Evolutionary conservation across 2,113 vertebrate species (phyloP), one percentile per base, ranked within the genome.

Genomic region (Cyprinus carpio): DNA sequence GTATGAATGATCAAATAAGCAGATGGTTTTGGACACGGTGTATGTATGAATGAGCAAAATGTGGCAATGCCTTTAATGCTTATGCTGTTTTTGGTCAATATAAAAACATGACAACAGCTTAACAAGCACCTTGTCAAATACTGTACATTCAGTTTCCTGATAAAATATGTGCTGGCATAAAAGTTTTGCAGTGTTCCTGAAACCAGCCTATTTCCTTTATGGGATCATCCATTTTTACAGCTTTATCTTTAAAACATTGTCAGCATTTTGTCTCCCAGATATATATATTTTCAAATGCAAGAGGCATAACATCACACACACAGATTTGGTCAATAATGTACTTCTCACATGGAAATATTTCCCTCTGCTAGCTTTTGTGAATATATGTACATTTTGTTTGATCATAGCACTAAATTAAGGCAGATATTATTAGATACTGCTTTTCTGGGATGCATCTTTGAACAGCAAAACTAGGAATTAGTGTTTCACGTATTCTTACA

Each of bases 171-270:
- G 75, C 27, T 23, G 10, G 12, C 16, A 15, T 85, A 60, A 25
- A 46, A 11, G 40, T 43, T 43, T 43, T 2, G 1, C 40, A 43
- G 25, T 7, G 3, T 62, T 31, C 46, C 46, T 49, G 46, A 49
- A 49, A 13, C 12, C 3, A 3, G 46, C 3, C 12, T 49, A 25
- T 83, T 67, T 40, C 13, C 27, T 85, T 83, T 82, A 84, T 82
- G 60, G 46, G 46, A 60, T 25, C 64, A 71, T 86, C 51, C 46
- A 71, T 85, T 69, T 56, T 67, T 64, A 86, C 71, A 40, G 85
- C 43, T 88, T 84, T 49, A 40, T 54, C 18, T 49, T 23, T 72
- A 56, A 65, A 64, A 46, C 11, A 12, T 46, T 46, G 11, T 46
- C 46, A 49, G 46, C 46, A 49, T 49, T 49, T 49, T 49, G 2